Conservation (phyloP, 2,797 vertebrate species). For the Enteromius anoplus region DNA sequence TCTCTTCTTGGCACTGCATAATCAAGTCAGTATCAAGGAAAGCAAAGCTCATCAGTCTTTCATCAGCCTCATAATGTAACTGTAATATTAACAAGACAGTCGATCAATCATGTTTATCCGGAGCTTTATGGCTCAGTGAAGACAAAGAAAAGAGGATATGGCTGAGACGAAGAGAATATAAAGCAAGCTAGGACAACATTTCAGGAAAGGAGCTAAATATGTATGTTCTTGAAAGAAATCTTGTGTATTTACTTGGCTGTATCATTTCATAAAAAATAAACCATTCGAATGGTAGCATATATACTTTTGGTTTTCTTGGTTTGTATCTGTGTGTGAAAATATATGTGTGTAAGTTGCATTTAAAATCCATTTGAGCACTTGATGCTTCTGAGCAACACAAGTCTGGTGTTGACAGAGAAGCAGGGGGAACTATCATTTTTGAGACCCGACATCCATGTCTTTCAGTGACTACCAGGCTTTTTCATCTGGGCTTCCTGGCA, state of each 20-base stretch:
- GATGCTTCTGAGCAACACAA: constrained; percentile 9
- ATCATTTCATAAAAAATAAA: neutral
- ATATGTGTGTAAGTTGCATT: neutral
- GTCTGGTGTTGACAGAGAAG: constrained; percentile 1
- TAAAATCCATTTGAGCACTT: neutral
- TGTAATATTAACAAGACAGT: constrained; percentile 32
- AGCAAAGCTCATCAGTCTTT: constrained; percentile 40
- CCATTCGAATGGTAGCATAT: neutral
- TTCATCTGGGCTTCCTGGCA: neutral
- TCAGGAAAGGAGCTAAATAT: neutral
- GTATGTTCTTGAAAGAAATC: neutral
- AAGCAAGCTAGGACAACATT: neutral
- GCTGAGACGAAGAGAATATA: neutral
- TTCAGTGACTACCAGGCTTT: constrained; percentile 17
- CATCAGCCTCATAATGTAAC: constrained; percentile 21
- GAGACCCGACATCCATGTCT: constrained; percentile 14
- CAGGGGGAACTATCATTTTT: constrained; percentile 29
- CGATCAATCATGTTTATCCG: constrained; percentile 28
- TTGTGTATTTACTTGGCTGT: neutral
- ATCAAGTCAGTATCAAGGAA: constrained; percentile 25
- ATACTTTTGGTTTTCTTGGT: neutral
- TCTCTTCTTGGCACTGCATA: constrained; percentile 22
- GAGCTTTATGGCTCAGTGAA: neutral
- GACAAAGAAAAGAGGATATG: neutral
- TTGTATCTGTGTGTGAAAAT: neutral